phyloP scores from a whole-genome alignment of 2,797 vertebrate species.

The Morelia viridis region DNA sequence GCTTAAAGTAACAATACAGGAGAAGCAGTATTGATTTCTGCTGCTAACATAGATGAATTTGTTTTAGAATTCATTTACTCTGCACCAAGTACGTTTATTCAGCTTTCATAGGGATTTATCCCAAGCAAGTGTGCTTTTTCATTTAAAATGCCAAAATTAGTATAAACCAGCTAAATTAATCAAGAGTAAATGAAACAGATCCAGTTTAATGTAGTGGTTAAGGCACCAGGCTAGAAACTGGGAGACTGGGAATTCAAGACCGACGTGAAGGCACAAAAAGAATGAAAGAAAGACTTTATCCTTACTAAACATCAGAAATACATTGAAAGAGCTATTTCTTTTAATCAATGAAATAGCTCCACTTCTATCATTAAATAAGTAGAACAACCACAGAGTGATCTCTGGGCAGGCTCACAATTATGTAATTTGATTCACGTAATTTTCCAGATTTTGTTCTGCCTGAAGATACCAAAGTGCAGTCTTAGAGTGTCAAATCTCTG shows the following conservation, averaged over 20 bases:
- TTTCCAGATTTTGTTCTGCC: not conserved
- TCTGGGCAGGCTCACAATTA: not conserved
- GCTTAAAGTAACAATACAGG: not conserved
- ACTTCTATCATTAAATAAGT: not conserved
- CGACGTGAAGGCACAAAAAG: not conserved
- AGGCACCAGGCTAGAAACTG: not conserved
- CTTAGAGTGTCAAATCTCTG: not conserved
- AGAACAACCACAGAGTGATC: not conserved
- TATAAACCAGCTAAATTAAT: not conserved
- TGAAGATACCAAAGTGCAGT: not conserved
- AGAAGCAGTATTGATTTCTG: not conserved
- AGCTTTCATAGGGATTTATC: not conserved
- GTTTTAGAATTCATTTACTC: not conserved
- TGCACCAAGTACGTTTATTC: not conserved
- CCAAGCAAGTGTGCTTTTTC: not conserved
- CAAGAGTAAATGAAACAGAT: not conserved
- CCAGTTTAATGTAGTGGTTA: not conserved
- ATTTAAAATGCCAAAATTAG: not conserved
- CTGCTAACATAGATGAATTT: not conserved
- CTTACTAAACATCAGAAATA: not conserved
- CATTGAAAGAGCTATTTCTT: not conserved
- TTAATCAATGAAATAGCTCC: not conserved
- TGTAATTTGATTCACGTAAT: too few relatives aligned
- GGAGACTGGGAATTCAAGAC: not conserved
- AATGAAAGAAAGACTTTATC: not conserved